Evolutionary conservation across 2,888 invertebrate species (phyloP).

Genomic region (Mimachlamys varia): DNA sequence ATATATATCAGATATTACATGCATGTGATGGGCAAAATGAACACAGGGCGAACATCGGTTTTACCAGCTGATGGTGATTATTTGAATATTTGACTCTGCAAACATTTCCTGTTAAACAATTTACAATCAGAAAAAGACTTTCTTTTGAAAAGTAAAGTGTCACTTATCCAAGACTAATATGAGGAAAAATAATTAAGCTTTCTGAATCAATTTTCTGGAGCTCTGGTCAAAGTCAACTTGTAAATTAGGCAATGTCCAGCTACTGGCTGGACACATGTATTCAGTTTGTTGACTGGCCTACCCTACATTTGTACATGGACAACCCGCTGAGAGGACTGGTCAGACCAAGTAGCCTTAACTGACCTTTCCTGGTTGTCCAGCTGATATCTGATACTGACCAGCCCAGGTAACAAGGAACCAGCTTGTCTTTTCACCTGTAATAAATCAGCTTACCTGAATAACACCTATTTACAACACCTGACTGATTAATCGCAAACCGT

Average conservation of each 20-base stretch:
- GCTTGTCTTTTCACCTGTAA: background rate
- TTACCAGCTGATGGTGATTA: no score
- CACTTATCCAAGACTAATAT: background rate
- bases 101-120: no score
- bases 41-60: no score
- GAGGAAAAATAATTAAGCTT: background rate
- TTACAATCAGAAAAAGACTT: background rate
- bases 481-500: background rate
- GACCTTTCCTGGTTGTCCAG: background rate
- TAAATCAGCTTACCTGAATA: background rate
- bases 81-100: no score
- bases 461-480: background rate
- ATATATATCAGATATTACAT: no score
- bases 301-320: background rate
- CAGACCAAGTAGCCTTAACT: background rate
- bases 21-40: no score
- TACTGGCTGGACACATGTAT: background rate
- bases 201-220: background rate
- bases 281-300: background rate
- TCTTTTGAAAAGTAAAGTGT: background rate
- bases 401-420: background rate
- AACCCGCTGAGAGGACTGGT: background rate
- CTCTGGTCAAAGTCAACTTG: background rate
- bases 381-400: background rate
- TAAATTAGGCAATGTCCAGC: background rate